Evolutionary conservation across 2,113 vertebrate genomes (phyloP).

Genomic region (Melanerpes formicivorus): DNA sequence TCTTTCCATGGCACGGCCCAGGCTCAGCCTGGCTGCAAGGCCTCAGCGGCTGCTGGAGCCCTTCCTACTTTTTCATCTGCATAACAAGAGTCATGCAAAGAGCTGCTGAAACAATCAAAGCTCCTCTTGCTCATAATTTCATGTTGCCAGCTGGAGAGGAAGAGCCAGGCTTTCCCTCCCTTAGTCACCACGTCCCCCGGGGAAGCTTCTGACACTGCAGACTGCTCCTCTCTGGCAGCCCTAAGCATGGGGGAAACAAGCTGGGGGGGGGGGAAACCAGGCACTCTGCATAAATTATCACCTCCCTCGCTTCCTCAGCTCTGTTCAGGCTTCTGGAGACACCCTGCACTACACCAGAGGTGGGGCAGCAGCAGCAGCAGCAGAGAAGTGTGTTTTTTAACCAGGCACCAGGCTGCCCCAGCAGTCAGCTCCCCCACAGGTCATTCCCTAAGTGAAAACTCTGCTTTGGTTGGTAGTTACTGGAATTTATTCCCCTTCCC

Average conservation of each 20-base stretch:
- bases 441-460: not conserved
- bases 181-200: constrained; percentile 2
- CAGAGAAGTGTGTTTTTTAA: not conserved
- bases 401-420: not conserved
- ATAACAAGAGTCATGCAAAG: constrained; percentile 18
- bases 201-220: not conserved
- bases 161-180: constrained; percentile 2
- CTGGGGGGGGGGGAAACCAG: not conserved
- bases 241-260: not conserved
- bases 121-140: not conserved
- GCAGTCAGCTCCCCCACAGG: rapidly evolving
- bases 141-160: not conserved
- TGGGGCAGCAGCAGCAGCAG: not conserved
- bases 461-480: not conserved
- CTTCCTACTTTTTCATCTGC: not conserved
- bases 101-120: not conserved
- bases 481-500: not conserved
- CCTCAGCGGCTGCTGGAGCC: not conserved
- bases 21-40: not conserved
- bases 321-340: not conserved
- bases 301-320: not conserved
- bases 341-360: not conserved
- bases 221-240: not conserved
- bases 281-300: not conserved
- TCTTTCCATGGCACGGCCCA: not conserved